These are phyloP conservation scores for Streblospio benedicti DNA, from an alignment of 1,140 invertebrate genomes.

Conservation along the genomic window DNA sequence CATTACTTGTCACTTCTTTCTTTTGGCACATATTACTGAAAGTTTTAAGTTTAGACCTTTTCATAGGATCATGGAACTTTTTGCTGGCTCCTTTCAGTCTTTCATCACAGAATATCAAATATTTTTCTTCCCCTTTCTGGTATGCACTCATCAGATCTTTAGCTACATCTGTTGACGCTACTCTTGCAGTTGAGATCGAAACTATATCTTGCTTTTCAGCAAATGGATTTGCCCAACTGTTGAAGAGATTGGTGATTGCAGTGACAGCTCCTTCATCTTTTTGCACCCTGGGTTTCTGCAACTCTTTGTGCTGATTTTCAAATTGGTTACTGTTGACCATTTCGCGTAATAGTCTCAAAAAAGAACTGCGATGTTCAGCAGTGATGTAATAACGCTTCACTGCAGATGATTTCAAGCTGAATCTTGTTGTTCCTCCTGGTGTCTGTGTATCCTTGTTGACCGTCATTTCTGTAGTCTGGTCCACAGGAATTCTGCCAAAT, in stretches of 20 bases:
- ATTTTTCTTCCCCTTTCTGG: neutral
- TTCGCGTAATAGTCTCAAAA: neutral
- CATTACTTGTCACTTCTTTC: neutral
- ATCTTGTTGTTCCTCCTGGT: neutral
- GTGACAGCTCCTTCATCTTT: constrained; percentile 1
- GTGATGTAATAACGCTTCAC: constrained; percentile 3
- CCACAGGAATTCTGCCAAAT: constrained; percentile 8
- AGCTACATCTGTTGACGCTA: neutral
- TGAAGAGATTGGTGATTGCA: neutral
- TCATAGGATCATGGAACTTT: too few relatives aligned
- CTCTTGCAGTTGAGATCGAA: neutral
- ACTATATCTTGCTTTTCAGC: neutral
- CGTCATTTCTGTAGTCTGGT: neutral
- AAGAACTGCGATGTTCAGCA: neutral
- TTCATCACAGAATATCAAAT: too few relatives aligned
- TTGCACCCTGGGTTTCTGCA: constrained; percentile 3
- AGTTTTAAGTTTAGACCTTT: too few relatives aligned
- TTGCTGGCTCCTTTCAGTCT: too few relatives aligned
- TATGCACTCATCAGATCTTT: neutral
- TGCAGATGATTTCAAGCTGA: constrained; percentile 4
- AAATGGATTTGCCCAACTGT: constrained; percentile 4
- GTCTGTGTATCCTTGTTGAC: constrained; percentile 6
- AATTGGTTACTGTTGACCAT: neutral
- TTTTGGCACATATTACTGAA: neutral
- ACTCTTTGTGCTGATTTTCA: neutral